These are phyloP conservation scores for Eulemur mongoz DNA, from an alignment of 2,797 vertebrate species.

Conservation along the genomic window DNA sequence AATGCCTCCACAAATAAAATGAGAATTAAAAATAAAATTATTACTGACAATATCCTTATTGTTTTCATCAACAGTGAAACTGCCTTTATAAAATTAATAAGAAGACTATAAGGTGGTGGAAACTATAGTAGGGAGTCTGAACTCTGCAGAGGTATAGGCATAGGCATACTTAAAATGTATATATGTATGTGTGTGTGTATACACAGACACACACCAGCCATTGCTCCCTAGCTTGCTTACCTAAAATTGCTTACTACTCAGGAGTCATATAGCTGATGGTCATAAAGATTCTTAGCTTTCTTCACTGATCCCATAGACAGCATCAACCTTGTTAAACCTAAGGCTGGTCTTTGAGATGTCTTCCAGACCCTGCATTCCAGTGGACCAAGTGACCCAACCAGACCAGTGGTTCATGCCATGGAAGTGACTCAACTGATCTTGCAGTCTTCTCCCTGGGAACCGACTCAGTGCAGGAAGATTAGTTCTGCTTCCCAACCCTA, in stretches of 20 bases:
- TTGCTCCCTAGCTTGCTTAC: neutral
- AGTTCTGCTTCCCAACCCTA: too few species aligned
- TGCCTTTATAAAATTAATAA: neutral
- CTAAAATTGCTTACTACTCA: neutral
- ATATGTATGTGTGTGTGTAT: neutral
- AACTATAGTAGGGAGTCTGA: neutral
- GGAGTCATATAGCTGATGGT: neutral
- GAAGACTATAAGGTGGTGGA: neutral
- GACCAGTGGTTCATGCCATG: neutral
- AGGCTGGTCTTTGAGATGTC: neutral
- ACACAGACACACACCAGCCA: too few species aligned
- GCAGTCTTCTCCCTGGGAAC: too few species aligned
- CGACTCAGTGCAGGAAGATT: too few species aligned
- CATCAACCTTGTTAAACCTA: neutral
- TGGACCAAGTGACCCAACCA: neutral
- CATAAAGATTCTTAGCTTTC: neutral
- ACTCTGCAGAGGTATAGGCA: neutral
- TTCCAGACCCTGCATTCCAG: neutral
- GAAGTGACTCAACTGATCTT: too few species aligned
- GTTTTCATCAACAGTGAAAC: neutral
- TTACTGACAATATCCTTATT: neutral
- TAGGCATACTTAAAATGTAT: neutral
- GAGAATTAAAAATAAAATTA: neutral
- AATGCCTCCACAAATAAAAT: neutral
- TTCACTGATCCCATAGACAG: neutral